phyloP scores from a whole-genome alignment of 2,888 invertebrate genomes.

The Agrypnus murinus region DNA sequence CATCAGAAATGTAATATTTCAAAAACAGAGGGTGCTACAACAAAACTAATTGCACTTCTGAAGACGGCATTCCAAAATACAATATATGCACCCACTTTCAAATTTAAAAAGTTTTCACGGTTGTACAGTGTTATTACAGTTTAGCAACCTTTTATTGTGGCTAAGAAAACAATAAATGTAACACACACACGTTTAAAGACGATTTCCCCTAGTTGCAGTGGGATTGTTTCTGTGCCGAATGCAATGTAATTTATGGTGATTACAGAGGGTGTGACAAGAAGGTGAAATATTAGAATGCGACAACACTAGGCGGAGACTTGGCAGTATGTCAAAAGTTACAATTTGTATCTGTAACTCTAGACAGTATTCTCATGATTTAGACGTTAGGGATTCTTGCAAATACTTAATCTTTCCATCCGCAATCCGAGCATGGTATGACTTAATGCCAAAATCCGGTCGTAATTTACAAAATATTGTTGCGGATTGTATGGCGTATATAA shows the following conservation, averaged over 20 bases:
- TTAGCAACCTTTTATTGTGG: too few relatives aligned
- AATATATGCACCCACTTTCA: too few relatives aligned
- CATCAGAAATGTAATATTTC: too few relatives aligned
- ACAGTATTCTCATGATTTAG: slow-evolving; percentile 58
- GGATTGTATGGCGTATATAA: background rate
- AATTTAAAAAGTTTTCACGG: too few relatives aligned
- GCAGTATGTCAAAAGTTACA: slow-evolving; percentile 58
- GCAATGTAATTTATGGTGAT: slow-evolving; percentile 59
- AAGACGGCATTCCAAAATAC: too few relatives aligned
- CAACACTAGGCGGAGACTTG: slow-evolving; percentile 56
- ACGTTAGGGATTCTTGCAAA: slow-evolving; percentile 47
- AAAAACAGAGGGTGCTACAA: too few relatives aligned
- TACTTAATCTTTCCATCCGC: slow-evolving; percentile 36
- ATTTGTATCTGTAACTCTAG: slow-evolving; percentile 53
- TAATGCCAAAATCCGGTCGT: slow-evolving; percentile 26
- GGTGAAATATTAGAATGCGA: slow-evolving; percentile 62
- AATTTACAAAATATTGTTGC: slow-evolving; percentile 34
- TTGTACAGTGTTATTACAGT: too few relatives aligned
- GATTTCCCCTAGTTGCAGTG: background rate
- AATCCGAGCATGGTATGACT: slow-evolving; percentile 27
- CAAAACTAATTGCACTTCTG: too few relatives aligned
- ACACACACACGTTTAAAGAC: background rate
- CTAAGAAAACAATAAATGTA: too few relatives aligned
- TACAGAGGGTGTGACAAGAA: slow-evolving; percentile 60
- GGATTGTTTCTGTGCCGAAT: slow-evolving; percentile 46